Percentiles rank a stretch among this genome's conserved stretches.
These are phyloP conservation scores for Agrotis clavis DNA, from an alignment of 2,888 invertebrate species.

Conservation along the genomic window DNA sequence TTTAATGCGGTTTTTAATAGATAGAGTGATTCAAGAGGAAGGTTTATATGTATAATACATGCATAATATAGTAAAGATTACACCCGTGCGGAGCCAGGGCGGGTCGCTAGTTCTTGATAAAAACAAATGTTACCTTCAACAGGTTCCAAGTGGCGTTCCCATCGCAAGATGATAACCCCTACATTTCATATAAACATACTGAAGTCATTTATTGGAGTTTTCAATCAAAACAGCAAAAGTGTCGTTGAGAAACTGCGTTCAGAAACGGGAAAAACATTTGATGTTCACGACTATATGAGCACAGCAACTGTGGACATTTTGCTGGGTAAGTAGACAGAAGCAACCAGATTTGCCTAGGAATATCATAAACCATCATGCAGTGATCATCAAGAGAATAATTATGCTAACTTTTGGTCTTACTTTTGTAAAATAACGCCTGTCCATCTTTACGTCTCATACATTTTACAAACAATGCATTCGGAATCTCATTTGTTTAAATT, in stretches of 20 bases:
- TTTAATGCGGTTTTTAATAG: too few relatives aligned
- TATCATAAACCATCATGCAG: too few relatives aligned
- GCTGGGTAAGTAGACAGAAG: slow-evolving; percentile 83
- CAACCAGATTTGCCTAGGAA: too few relatives aligned
- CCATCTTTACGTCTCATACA: too few relatives aligned
- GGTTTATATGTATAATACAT: too few relatives aligned
- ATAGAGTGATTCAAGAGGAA: too few relatives aligned
- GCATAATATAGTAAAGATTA: too few relatives aligned
- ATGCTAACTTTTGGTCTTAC: too few relatives aligned
- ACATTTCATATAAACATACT: slow-evolving; percentile 96
- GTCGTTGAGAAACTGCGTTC: slow-evolving; percentile 93
- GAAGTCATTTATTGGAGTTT: slow-evolving; percentile 94
- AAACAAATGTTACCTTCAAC: neutral
- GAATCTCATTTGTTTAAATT: neutral
- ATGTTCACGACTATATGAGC: slow-evolving; percentile 95
- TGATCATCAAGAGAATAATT: too few relatives aligned
- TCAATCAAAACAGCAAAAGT: slow-evolving; percentile 94
- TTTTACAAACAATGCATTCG: neutral
- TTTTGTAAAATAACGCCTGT: too few relatives aligned
- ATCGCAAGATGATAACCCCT: slow-evolving; percentile 96
- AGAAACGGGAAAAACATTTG: slow-evolving; percentile 93
- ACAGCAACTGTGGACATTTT: slow-evolving; percentile 95
- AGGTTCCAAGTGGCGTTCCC: slow-evolving; percentile 95
- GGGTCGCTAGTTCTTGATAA: too few relatives aligned
- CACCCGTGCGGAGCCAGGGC: too few relatives aligned